Evolutionary conservation across 2,888 invertebrate species (phyloP).

Genomic region (Synanthedon formicaeformis): DNA sequence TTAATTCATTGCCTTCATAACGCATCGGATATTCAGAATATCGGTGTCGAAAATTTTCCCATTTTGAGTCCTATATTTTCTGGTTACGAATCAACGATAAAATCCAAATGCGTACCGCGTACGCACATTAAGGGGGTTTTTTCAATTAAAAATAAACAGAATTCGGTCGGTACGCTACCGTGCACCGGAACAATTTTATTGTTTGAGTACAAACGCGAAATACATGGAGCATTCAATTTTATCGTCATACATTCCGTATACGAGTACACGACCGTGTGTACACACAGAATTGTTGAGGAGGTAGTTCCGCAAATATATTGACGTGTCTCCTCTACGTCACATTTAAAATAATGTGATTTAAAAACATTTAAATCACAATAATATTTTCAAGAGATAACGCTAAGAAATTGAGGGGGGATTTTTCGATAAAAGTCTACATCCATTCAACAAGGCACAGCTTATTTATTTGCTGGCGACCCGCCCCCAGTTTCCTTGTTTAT

Average conservation of each 20-base stretch:
- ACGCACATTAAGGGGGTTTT: constrained; percentile 4
- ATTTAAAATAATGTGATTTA: too few relatives aligned
- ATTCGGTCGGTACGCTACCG: constrained; percentile 4
- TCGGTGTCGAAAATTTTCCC: constrained; percentile 4
- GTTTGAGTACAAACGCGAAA: constrained; percentile 1
- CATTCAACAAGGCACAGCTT: too few relatives aligned
- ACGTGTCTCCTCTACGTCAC: too few relatives aligned
- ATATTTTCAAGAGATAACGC: too few relatives aligned
- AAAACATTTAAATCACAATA: too few relatives aligned
- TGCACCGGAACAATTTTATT: constrained; percentile 1
- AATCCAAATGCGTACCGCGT: constrained; percentile 11
- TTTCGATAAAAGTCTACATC: too few relatives aligned
- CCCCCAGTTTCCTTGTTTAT: too few relatives aligned
- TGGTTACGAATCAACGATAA: constrained; percentile 12
- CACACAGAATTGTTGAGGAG: too few relatives aligned
- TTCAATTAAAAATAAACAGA: constrained; percentile 13
- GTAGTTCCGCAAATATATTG: too few relatives aligned
- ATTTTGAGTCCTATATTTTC: constrained; percentile 10
- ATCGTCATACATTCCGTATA: not conserved
- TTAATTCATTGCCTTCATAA: constrained; percentile 12
- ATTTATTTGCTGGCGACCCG: too few relatives aligned
- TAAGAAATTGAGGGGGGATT: too few relatives aligned
- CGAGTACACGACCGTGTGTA: too few relatives aligned
- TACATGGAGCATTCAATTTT: constrained; percentile 1
- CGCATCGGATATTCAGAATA: not conserved